These are phyloP conservation scores for Platycnemis pennipes DNA, from an alignment of 2,888 invertebrate genomes.

Conservation along the genomic window DNA sequence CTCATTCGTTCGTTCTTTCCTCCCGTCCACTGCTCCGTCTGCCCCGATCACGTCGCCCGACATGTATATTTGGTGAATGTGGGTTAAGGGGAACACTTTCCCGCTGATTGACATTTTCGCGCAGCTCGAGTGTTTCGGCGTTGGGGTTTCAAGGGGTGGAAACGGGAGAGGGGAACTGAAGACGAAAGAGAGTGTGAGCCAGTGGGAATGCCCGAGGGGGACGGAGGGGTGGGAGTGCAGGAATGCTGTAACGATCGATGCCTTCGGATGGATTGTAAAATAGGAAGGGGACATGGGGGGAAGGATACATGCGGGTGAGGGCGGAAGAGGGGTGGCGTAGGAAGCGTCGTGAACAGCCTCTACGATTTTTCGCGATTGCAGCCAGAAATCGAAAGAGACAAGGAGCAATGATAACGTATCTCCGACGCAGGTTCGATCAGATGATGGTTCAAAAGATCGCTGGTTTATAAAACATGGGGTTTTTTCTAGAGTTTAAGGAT, in stretches of 20 bases:
- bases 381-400: not conserved
- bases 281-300: not conserved
- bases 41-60: not conserved
- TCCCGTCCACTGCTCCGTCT: not conserved
- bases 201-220: not conserved
- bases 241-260: not conserved
- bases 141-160: not conserved
- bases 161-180: not conserved
- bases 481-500: not conserved
- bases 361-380: conserved; percentile 22
- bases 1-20: not conserved
- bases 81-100: conserved; percentile 42
- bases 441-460: not conserved
- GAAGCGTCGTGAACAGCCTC: not conserved
- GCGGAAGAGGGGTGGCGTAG: not conserved
- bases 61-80: conserved; percentile 29
- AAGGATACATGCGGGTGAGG: not conserved
- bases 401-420: not conserved
- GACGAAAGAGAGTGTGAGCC: not conserved
- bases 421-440: not conserved
- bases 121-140: not conserved
- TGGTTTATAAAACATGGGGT: not conserved
- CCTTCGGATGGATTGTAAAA: conserved; percentile 31
- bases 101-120: conserved; percentile 46
- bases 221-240: not conserved